Evolutionary conservation across 2,888 invertebrate genomes (phyloP), one percentile per base, ranked within the genome.

Genomic region (Xestobium rufovillosum): DNA sequence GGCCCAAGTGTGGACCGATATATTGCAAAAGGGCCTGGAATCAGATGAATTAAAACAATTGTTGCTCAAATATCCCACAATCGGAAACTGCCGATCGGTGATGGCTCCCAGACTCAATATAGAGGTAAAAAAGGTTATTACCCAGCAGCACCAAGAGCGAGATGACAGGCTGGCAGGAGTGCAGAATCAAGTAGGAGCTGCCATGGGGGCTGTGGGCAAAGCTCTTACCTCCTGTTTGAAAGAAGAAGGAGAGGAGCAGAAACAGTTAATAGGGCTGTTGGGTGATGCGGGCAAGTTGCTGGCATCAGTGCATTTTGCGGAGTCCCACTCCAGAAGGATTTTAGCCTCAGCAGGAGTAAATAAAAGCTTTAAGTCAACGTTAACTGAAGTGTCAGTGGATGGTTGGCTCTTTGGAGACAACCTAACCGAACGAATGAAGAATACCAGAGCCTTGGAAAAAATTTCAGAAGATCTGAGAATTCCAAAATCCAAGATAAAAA

Each of bases 261-360:
- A 6, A 8, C 6, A 6, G n/a, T 28, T 28, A n/a, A 28, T 28
- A 10, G 28, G 10, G 10, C 6, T n/a, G 6, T 28, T 28, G 12
- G 28, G 28, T n/a, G 28, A 28, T 28, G 28, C 28, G 10, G 28
- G 28, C 6, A 28, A 10, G 12, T 6, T 28, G 28, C 6, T 28
- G 12, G n/a, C 28, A 8, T 6, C 6, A 8, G n/a, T 19, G n/a
- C 28, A 28, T 10, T 8, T 8, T 10, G 10, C 28, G 6, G 28
- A 28, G 6, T 8, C 28, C 6, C 8, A 8, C 4, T 28, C 28
- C 8, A n/a, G 28, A 28, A 28, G 28, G 10, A 10, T 10, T 6
- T 10, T 28, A 28, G 8, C 10, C 12, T 8, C 8, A 6, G 6
- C 28, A 4, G 6, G 8, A 6, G 6, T 28, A 8, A 28, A 28